Evolutionary conservation across 2,888 invertebrate species (phyloP), one percentile per base, ranked within the genome.

Genomic region (Abrostola triplasia): DNA sequence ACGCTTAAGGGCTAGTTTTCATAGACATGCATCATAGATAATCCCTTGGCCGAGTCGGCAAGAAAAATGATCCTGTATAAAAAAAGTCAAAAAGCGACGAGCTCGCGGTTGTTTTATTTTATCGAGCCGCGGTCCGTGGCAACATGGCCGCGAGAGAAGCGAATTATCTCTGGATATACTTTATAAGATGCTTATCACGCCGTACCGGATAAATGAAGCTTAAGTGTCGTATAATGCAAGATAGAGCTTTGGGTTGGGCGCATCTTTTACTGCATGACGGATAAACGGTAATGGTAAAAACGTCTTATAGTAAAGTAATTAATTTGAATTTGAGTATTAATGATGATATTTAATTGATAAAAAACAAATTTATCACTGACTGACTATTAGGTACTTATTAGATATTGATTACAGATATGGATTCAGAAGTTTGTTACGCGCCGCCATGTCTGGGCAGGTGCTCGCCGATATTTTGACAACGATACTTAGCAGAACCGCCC

Each of bases 11-110:
- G 57, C 71, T 61, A 87, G 70, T 84, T 84, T 92, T 62, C 71
- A 61, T 70, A 67, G 77, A 24, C 73, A 59, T 54, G 58, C 24
- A 73, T 69, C 67, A 68, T 76, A 80, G 82, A 86, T 90, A 90
- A 92, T 92, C 90, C 92, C 88, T 83, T 80, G 87, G 85, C 84
- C 85, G 80, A 86, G 86, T 88, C 88, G 85, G 90, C 88, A 93
- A 94, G 94, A 94, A 94, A 94, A 94, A 94, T 94, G 90, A 94
- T 94, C 94, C 94, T 94, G 93, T 92, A 91, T 89, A 92, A 92
- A 94, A 93, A 92, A 91, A 86, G 86, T 84, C 86, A 89, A 90
- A 93, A 91, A 91, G 86, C 80, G 69, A 77, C 83, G 83, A 89
- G 85, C 88, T 89, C 85, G 89, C 87, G 87, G 90, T 93, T 89